These are phyloP conservation scores for Steinernema feltiae DNA, from an alignment of 1,140 invertebrate genomes.

Conservation along the genomic window DNA sequence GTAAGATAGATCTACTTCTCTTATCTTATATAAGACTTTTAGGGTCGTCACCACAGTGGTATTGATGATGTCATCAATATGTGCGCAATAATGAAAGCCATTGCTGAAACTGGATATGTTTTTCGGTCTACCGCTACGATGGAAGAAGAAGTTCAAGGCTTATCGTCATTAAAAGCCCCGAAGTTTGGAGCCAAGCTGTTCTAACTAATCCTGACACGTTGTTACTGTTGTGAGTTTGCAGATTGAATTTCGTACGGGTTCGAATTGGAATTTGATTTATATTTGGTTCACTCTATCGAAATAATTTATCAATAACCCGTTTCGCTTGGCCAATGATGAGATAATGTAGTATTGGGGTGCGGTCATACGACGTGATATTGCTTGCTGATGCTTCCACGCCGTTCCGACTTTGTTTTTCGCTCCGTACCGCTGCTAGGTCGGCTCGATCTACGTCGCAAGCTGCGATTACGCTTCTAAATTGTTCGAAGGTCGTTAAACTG, in stretches of 20 bases:
- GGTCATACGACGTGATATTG: background rate
- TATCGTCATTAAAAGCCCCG: background rate
- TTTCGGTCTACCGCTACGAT: background rate
- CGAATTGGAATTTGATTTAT: background rate
- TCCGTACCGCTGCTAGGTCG: slow-evolving; percentile 52
- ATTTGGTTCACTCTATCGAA: background rate
- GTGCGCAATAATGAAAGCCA: slow-evolving; percentile 20
- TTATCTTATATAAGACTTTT: background rate
- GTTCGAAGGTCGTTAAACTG: background rate
- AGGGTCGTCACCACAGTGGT: slow-evolving; percentile 35
- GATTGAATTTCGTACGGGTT: background rate
- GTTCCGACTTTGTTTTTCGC: slow-evolving; percentile 24
- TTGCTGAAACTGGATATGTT: slow-evolving; percentile 23
- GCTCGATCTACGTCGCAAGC: slow-evolving; percentile 44
- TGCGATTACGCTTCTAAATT: slow-evolving; percentile 45
- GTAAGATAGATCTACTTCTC: background rate
- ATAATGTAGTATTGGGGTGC: too few relatives aligned
- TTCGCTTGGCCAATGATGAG: background rate
- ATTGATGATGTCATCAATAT: slow-evolving; percentile 35
- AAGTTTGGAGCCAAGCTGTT: background rate
- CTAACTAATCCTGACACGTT: background rate
- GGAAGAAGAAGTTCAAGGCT: background rate
- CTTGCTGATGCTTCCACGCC: slow-evolving; percentile 5
- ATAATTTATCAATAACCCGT: slow-evolving; percentile 5
- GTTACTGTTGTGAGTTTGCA: background rate